A percentile compares a stretch with the other conserved stretches of the same genome.
Evolutionary conservation across 53 echinoderm and acorn worm species (phyloP).

Genomic region (Holothuria scabra): DNA sequence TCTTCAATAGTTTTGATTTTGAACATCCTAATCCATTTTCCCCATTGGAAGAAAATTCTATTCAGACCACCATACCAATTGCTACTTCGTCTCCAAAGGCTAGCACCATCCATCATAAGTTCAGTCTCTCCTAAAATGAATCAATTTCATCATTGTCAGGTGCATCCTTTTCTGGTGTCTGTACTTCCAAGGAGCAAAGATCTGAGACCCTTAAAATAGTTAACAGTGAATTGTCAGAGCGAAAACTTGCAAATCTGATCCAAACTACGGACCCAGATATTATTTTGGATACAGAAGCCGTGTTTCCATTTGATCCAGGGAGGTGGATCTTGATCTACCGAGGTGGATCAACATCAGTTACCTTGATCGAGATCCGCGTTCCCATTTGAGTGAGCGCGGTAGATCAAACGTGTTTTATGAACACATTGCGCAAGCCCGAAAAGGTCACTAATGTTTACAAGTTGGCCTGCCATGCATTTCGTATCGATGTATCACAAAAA

Average conservation of each 20-base stretch:
- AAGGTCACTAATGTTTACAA: too few relatives aligned
- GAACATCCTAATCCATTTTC: neutral
- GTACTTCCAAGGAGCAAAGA: conserved; percentile 3
- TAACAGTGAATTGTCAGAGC: conserved; percentile 38
- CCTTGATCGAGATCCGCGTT: too few relatives aligned
- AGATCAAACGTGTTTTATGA: too few relatives aligned
- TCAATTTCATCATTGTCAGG: neutral
- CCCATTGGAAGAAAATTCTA: neutral
- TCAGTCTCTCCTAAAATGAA: neutral
- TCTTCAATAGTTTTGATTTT: conserved; percentile 22
- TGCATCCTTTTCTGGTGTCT: neutral
- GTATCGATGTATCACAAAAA: too few relatives aligned
- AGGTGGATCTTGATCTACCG: too few relatives aligned
- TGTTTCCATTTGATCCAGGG: conserved; percentile 43
- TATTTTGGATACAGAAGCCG: conserved; percentile 46
- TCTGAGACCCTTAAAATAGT: conserved; percentile 4
- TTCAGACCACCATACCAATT: neutral
- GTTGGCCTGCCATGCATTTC: too few relatives aligned
- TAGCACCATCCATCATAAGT: neutral
- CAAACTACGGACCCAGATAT: conserved; percentile 39
- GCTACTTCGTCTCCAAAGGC: neutral
- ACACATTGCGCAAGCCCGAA: too few relatives aligned
- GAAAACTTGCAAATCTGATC: conserved; percentile 48
- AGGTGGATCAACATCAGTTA: too few relatives aligned
- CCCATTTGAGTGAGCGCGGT: too few relatives aligned